Evolutionary conservation across 2,888 invertebrate genomes (phyloP).

Genomic region (Eucriotettix oculatus): DNA sequence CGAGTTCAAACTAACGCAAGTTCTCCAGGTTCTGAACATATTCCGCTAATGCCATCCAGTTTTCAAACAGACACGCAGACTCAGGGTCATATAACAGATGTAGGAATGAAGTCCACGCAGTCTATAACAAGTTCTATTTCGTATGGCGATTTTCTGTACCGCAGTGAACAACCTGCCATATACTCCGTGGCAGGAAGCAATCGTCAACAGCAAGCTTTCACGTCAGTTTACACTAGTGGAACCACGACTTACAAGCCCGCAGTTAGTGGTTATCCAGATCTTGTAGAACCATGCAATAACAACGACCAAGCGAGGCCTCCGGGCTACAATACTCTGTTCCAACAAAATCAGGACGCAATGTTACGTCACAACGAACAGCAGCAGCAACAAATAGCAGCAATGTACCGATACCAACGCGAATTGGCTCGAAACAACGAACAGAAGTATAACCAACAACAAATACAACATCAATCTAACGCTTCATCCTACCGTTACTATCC

Average conservation of each 20-base stretch:
- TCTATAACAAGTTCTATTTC: constrained; percentile 20
- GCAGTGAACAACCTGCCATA: constrained; percentile 44
- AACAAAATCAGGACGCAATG: background rate
- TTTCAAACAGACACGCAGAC: constrained; percentile 16
- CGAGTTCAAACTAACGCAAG: constrained; percentile 16
- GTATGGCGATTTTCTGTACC: constrained; percentile 28
- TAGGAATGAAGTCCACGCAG: constrained; percentile 28
- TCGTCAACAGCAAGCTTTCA: constrained; percentile 49
- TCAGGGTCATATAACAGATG: constrained; percentile 35
- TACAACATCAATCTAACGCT: background rate
- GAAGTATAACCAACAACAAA: constrained; percentile 21
- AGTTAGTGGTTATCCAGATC: constrained; percentile 44
- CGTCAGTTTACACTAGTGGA: constrained; percentile 56
- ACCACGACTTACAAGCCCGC: constrained; percentile 41
- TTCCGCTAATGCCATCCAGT: constrained; percentile 11
- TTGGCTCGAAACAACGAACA: background rate
- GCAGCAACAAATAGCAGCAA: constrained; percentile 16
- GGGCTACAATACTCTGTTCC: no score
- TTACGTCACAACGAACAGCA: constrained; percentile 19
- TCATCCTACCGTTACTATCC: background rate
- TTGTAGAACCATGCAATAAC: constrained; percentile 24
- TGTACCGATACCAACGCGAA: constrained; percentile 15
- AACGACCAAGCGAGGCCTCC: background rate
- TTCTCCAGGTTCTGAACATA: constrained; percentile 13
- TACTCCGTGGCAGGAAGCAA: constrained; percentile 59